Evolutionary conservation across 35 echinoderm and acorn worm genomes (phyloP).

Genomic region (Lytechinus variegatus): DNA sequence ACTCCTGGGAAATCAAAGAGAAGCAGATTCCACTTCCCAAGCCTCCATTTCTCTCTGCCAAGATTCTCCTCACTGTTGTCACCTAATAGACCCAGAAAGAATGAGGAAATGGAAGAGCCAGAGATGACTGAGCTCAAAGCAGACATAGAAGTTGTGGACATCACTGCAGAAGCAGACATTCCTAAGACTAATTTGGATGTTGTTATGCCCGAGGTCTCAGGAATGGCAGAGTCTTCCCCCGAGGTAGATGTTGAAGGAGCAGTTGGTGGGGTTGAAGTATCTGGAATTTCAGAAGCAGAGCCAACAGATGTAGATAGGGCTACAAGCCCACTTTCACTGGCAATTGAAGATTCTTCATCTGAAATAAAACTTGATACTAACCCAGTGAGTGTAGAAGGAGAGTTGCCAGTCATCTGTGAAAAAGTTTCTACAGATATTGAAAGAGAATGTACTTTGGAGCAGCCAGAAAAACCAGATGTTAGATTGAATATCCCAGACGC

Average conservation of each 20-base stretch:
- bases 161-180: conserved; percentile 45
- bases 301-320: not conserved
- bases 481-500: not conserved
- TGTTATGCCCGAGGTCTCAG: conserved; percentile 46
- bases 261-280: not conserved
- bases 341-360: not conserved
- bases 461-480: not conserved
- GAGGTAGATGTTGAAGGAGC: conserved; percentile 16
- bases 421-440: not conserved
- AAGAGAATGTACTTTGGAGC: not conserved
- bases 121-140: conserved; percentile 40
- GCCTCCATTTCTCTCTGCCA: conserved; percentile 37
- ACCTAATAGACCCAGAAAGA: conserved; percentile 1
- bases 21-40: conserved; percentile 3
- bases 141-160: not conserved
- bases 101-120: conserved; percentile 27
- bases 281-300: not conserved
- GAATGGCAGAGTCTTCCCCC: not conserved
- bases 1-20: conserved; percentile 15
- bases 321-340: not conserved
- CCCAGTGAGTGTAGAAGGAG: not conserved
- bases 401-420: not conserved
- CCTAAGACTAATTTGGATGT: conserved; percentile 49
- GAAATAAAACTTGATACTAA: not conserved
- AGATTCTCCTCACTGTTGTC: conserved; percentile 29